Evolutionary conservation across 2,797 vertebrate species (phyloP).

Genomic region (Fringilla coelebs): DNA sequence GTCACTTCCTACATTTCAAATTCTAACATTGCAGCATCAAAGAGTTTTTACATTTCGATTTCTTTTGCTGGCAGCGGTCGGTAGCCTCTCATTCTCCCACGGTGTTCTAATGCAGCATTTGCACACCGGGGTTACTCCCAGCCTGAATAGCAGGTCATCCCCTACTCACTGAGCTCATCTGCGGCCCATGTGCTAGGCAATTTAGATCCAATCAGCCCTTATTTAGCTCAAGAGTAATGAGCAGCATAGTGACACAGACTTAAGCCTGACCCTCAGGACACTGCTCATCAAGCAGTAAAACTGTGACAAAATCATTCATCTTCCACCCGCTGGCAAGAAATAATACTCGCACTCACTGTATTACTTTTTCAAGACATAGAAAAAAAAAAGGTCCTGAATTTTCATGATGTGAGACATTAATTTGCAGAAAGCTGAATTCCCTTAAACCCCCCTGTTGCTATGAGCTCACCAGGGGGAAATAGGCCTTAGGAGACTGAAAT

Average conservation of each 20-base stretch:
- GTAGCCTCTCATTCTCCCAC: conserved; percentile 84
- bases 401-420: conserved; percentile 88
- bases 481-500: conserved; percentile 86
- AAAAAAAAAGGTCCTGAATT: conserved; percentile 82
- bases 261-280: conserved; percentile 89
- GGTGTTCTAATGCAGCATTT: conserved; percentile 85
- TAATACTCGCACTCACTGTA: conserved; percentile 86
- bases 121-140: conserved; percentile 86
- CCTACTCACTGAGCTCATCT: conserved; percentile 87
- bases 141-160: conserved; percentile 87
- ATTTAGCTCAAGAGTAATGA: conserved; percentile 91
- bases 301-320: conserved; percentile 89
- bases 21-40: conserved; percentile 86
- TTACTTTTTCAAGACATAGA: conserved; percentile 83
- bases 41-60: conserved; percentile 88
- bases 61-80: conserved; percentile 83
- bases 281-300: conserved; percentile 89
- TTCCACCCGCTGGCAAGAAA: conserved; percentile 88
- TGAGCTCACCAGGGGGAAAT: conserved; percentile 84
- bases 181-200: conserved; percentile 85
- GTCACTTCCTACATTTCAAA: conserved; percentile 88
- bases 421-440: conserved; percentile 87
- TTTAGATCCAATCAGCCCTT: conserved; percentile 89
- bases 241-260: conserved; percentile 88
- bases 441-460: conserved; percentile 85